phyloP scores from a whole-genome alignment of 2,113 vertebrate species.

The Aleadryas rufinucha region DNA sequence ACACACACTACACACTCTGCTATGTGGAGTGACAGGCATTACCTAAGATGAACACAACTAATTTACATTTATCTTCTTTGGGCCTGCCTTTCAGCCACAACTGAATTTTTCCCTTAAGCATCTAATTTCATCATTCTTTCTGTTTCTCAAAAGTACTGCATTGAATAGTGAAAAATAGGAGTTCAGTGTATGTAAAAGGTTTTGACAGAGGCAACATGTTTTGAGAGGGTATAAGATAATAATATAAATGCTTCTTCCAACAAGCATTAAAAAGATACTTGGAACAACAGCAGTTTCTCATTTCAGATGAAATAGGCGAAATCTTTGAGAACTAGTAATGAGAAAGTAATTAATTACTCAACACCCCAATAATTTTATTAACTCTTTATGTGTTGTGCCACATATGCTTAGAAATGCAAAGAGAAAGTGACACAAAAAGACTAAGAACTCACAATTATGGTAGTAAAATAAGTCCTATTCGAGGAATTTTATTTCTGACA shows the following conservation, averaged over 20 bases:
- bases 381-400: background rate
- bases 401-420: background rate
- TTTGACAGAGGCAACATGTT: background rate
- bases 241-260: background rate
- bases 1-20: fast-evolving
- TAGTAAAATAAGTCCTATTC: background rate
- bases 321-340: background rate
- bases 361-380: background rate
- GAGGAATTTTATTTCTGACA: background rate
- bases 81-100: background rate
- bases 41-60: background rate
- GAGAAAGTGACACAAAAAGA: background rate
- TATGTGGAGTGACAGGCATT: background rate
- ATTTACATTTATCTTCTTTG: background rate
- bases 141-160: background rate
- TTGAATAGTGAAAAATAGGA: background rate
- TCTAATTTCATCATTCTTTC: background rate
- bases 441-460: background rate
- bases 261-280: conserved; percentile 1
- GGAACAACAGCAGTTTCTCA: background rate
- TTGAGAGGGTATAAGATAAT: background rate
- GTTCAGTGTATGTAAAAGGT: background rate
- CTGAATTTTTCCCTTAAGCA: background rate
- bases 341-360: background rate
- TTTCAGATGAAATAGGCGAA: background rate